Evolutionary conservation across 2,888 invertebrate genomes (phyloP).

Genomic region (Amiota mariae): DNA sequence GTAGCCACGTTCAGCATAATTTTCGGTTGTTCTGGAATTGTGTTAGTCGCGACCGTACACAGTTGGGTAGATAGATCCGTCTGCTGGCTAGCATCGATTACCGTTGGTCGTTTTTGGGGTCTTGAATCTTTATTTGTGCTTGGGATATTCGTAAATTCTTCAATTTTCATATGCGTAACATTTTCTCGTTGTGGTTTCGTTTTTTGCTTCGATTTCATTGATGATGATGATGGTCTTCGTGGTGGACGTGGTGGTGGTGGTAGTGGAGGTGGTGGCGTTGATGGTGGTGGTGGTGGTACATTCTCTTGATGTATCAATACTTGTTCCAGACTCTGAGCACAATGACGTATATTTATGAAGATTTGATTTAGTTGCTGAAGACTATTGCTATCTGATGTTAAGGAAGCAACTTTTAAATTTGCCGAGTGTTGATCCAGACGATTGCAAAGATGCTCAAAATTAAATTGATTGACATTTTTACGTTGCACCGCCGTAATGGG

Average conservation of each 20-base stretch:
- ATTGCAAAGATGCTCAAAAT: background rate
- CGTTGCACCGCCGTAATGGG: background rate
- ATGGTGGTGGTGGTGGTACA: background rate
- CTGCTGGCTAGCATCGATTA: conserved; percentile 18
- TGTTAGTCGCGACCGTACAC: conserved; percentile 5
- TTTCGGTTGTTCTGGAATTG: background rate
- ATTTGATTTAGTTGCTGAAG: background rate
- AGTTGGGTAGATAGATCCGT: background rate
- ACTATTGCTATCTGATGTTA: background rate
- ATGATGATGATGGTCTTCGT: too few species aligned
- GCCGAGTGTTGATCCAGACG: background rate
- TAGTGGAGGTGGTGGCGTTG: background rate
- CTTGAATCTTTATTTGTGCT: too few species aligned
- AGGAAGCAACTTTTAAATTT: background rate
- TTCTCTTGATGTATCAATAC: background rate
- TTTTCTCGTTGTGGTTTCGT: too few species aligned
- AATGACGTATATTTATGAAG: background rate
- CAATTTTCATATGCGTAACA: background rate
- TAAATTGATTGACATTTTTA: background rate
- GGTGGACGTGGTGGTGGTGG: background rate
- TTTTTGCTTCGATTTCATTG: background rate
- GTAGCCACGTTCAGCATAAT: background rate
- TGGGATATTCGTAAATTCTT: background rate
- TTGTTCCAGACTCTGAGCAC: conserved; percentile 14
- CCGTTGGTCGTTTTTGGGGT: too few species aligned